Evolutionary conservation across 2,888 invertebrate genomes (phyloP), one percentile per base, ranked within the genome.

Genomic region (Machimus atricapillus): DNA sequence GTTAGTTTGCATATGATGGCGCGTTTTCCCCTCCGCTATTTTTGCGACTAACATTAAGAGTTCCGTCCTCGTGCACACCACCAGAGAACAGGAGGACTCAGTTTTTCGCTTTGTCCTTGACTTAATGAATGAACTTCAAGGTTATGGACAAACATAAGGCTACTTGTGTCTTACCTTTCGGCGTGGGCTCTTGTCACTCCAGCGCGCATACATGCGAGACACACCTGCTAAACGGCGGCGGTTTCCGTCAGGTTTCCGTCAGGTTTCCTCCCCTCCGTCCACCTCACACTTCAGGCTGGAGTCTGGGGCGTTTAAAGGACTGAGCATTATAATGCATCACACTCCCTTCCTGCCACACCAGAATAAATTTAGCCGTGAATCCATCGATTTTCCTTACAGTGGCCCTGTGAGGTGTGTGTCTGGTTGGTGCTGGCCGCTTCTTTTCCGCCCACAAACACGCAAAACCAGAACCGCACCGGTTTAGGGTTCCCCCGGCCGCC

Each of bases 111-210:
- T 23, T 56, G 81, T 46, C 81, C 81, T 81, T 81, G 81, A 81
- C 81, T 81, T 81, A 81, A 81, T 81, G 81, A 81, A 81, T 56
- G 81, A 56, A 81, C 81, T 81, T 81, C 81, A 81, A 81, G 81
- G 81, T 81, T 81, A 81, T 46, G 81, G 56, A 56, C 56, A 46
- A 81, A 56, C 31, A 56, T 27, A 81, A 81, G 56, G 31, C 23
- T 46, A 52, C 52, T 23, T 81, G 27, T n/a, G 46, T 19, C 81
- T 23, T 43, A n/a, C 12, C 66, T 23, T 66, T 66, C 66, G 3
- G 27, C 9, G 19, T 19, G 23, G 19, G 8, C 66, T 66, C 8
- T 27, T 66, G 12, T 66, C 66, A 27, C 66, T 66, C 23, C 14
- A 8, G 19, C 74, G 34, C 76, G 34, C 76, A 37, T 37, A 52